Percentiles rank a stretch among this genome's conserved stretches.
phyloP scores from a whole-genome alignment of 2,888 invertebrate genomes.

The Heliconius sara region DNA sequence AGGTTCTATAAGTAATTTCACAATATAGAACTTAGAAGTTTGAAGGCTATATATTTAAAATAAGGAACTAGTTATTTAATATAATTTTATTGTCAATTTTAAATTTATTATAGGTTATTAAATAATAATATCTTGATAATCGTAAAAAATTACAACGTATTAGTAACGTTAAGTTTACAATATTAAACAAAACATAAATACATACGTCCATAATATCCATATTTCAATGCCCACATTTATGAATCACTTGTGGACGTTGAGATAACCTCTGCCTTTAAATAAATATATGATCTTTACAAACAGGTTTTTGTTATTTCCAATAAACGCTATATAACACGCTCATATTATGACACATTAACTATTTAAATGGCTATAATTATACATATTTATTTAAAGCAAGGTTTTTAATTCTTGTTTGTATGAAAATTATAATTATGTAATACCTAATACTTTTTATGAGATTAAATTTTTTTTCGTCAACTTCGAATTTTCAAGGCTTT shows the following conservation, averaged over 20 bases:
- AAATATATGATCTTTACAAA: background rate
- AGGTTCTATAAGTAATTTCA: background rate
- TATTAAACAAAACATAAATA: too few species aligned
- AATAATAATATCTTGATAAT: too few species aligned
- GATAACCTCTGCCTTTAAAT: constrained; percentile 3
- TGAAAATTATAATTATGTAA: background rate
- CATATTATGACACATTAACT: background rate
- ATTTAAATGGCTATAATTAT: constrained; percentile 15
- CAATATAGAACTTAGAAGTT: background rate
- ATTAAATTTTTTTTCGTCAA: too few species aligned
- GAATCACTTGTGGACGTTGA: constrained; percentile 13
- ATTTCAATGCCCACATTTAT: background rate
- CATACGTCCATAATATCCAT: background rate
- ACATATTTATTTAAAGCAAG: constrained; percentile 8
- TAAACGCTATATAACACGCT: background rate
- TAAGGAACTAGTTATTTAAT: background rate
- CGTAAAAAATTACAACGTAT: too few species aligned
- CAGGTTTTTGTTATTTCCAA: constrained; percentile 4
- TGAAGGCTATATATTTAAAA: background rate
- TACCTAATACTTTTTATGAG: background rate
- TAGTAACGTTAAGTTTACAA: too few species aligned
- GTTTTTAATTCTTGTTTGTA: background rate
- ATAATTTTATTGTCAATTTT: too few species aligned
- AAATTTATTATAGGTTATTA: too few species aligned
- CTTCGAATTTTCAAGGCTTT: too few species aligned